phyloP scores from a whole-genome alignment of 2,797 vertebrate genomes.

The Lindbergichthys nudifrons region DNA sequence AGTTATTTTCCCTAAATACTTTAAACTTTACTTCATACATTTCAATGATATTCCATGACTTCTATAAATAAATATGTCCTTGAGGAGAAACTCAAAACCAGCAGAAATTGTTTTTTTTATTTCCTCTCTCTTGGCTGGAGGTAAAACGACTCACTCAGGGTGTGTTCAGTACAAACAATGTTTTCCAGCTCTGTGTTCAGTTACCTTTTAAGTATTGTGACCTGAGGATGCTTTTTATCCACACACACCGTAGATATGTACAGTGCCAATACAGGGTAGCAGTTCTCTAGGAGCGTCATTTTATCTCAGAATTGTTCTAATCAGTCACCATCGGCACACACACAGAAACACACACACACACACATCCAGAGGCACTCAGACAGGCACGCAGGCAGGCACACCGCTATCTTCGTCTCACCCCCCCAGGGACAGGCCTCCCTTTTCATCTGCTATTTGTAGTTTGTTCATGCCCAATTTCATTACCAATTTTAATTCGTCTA shows the following conservation, averaged over 20 bases:
- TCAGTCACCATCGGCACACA: conserved; percentile 83
- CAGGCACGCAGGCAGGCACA: conserved; percentile 74
- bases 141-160: conserved; percentile 13
- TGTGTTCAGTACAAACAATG: conserved; percentile 35
- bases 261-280: conserved; percentile 42
- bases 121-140: conserved; percentile 12
- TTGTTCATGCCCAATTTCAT: conserved; percentile 98
- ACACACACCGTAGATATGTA: conserved; percentile 27
- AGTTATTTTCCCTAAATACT: neutral
- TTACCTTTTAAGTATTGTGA: conserved; percentile 28
- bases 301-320: conserved; percentile 81
- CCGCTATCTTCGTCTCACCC: conserved; percentile 80
- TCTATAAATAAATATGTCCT: conserved; percentile 4
- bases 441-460: conserved; percentile 92
- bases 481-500: conserved; percentile 99
- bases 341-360: conserved; percentile 52
- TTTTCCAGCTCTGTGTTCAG: conserved; percentile 18
- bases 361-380: conserved; percentile 69
- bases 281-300: conserved; percentile 58
- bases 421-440: conserved; percentile 87
- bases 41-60: conserved; percentile 4
- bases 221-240: conserved; percentile 14
- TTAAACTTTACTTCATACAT: neutral
- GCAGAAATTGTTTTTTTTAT: conserved; percentile 6
- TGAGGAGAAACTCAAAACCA: conserved; percentile 23